Conservation (phyloP, 2,797 vertebrate species). For the Helarctos malayanus region DNA sequence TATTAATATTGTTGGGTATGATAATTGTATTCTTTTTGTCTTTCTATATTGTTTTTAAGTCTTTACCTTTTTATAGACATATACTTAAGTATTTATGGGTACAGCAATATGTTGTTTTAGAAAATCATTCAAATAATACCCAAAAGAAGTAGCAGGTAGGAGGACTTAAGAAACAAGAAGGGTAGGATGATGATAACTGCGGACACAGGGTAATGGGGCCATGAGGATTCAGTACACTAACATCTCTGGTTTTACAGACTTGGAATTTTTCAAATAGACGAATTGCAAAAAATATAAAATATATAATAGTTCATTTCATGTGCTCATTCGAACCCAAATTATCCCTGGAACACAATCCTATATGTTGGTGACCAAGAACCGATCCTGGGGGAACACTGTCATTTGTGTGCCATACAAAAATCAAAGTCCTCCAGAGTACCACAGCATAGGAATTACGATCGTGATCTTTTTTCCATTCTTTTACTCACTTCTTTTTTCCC, state of each 20-base stretch:
- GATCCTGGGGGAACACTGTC: no score
- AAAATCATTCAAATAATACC: not conserved
- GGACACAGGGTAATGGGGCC: fast-evolving
- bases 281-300: not conserved
- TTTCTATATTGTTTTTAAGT: not conserved
- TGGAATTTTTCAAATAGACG: not conserved
- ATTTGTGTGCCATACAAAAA: not conserved
- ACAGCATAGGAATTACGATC: fast-evolving
- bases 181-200: fast-evolving
- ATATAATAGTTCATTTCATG: not conserved
- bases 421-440: not conserved
- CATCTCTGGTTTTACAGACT: not conserved
- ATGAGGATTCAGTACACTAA: not conserved
- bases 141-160: not conserved
- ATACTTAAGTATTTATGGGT: not conserved
- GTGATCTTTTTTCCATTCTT: not conserved
- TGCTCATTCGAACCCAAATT: not conserved
- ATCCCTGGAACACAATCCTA: not conserved
- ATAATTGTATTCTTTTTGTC: not conserved
- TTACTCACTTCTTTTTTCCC: not conserved
- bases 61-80: not conserved
- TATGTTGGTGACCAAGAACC: not conserved
- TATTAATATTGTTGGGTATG: not conserved
- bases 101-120: not conserved
- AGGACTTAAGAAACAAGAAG: not conserved